phyloP scores from a whole-genome alignment of 2,888 invertebrate species.

The Agrochola circellaris region DNA sequence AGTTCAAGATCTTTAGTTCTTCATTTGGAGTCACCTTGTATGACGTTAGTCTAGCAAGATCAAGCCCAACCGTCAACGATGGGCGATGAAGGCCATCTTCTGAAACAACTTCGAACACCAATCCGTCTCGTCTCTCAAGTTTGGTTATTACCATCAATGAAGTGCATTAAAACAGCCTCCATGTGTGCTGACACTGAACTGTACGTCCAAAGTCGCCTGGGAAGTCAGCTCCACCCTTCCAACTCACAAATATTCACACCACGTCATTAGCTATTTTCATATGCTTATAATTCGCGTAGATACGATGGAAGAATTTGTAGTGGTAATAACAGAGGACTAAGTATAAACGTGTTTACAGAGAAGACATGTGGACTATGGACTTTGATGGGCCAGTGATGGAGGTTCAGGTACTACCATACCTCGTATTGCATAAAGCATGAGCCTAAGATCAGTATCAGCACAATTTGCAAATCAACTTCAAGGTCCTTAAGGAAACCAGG shows the following conservation, averaged over 20 bases:
- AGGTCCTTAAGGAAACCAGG: constrained; percentile 28
- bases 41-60: too few relatives aligned
- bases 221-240: too few relatives aligned
- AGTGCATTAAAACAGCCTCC: too few relatives aligned
- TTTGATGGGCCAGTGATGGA: constrained; percentile 6
- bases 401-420: constrained; percentile 1
- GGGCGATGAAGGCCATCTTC: not conserved
- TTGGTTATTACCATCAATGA: too few relatives aligned
- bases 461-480: constrained; percentile 46
- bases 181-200: too few relatives aligned
- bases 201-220: too few relatives aligned
- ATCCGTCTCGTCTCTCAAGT: not conserved
- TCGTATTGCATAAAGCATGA: constrained; percentile 49
- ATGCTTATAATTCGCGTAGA: too few relatives aligned
- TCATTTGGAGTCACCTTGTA: too few relatives aligned
- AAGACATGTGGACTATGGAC: not conserved
- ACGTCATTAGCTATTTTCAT: not conserved
- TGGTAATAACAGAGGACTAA: not conserved
- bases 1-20: too few relatives aligned
- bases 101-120: not conserved
- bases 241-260: not conserved
- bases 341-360: not conserved
- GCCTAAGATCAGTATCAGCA: constrained; percentile 39
- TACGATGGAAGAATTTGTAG: not conserved
- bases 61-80: too few relatives aligned